A percentile compares a stretch with the other conserved stretches of the same genome.
These are phyloP conservation scores for Perizoma affinitatum DNA, from an alignment of 2,888 invertebrate species.

Conservation along the genomic window DNA sequence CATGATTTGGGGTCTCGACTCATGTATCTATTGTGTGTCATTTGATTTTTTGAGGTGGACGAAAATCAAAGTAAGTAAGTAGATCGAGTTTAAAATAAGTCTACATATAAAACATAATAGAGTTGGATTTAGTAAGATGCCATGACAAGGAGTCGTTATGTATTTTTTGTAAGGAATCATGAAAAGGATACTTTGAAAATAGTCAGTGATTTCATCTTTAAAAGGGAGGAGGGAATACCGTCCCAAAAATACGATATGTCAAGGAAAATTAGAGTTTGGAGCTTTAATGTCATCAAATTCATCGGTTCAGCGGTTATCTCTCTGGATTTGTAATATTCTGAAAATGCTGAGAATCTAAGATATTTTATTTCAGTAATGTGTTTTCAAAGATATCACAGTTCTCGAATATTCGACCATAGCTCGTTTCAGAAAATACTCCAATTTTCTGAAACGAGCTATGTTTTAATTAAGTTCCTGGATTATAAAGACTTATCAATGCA, in stretches of 20 bases:
- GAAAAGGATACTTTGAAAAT: constrained; percentile 8
- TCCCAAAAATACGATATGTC: constrained; percentile 13
- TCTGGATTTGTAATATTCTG: not conserved
- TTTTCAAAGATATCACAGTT: no score
- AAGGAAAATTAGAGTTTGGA: constrained; percentile 7
- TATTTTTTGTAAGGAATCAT: no score
- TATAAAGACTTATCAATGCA: not conserved
- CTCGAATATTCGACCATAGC: not conserved
- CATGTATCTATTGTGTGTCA: no score
- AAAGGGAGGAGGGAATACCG: not conserved
- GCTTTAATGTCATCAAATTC: constrained; percentile 15
- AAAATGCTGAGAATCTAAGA: not conserved
- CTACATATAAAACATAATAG: no score
- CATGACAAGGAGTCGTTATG: no score
- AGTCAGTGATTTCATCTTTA: constrained; percentile 7
- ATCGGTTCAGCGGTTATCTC: constrained; percentile 6
- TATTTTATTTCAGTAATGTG: no score
- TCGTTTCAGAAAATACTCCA: not conserved
- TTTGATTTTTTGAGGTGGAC: no score
- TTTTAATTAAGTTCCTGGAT: not conserved
- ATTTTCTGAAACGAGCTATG: no score
- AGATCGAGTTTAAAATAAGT: no score
- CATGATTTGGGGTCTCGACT: not conserved
- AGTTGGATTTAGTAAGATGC: no score
- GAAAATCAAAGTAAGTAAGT: no score